Conservation (phyloP, 2,888 invertebrate species). For the Petrophora chlorosata region DNA sequence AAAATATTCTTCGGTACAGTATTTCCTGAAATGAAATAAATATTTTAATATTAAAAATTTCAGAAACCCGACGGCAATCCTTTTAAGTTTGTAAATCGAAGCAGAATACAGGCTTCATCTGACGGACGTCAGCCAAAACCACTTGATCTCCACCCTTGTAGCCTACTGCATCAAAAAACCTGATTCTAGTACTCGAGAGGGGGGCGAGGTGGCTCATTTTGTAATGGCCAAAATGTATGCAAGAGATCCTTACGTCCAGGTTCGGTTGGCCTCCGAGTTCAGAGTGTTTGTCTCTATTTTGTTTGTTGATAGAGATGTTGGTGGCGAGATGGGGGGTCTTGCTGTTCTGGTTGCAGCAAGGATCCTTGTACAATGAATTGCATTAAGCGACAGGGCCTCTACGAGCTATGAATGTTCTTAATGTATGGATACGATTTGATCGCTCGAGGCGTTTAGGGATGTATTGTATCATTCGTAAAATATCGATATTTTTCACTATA, state of each 20-base stretch:
- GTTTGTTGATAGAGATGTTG: constrained; percentile 31
- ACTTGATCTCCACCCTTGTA: constrained; percentile 35
- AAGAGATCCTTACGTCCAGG: constrained; percentile 49
- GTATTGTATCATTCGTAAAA: no score
- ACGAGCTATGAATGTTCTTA: constrained; percentile 73
- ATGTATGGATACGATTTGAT: constrained; percentile 77
- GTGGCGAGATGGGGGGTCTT: constrained; percentile 41
- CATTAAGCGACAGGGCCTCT: constrained; percentile 73
- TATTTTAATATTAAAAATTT: constrained; percentile 57
- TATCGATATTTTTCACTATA: no score
- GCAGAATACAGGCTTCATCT: constrained; percentile 64
- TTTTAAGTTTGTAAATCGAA: constrained; percentile 67
- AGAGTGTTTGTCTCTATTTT: constrained; percentile 34
- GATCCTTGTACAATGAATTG: constrained; percentile 79
- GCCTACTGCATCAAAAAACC: constrained; percentile 38
- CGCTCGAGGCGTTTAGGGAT: constrained; percentile 62
- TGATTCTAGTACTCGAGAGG: constrained; percentile 39
- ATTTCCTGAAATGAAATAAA: constrained; percentile 9
- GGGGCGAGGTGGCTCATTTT: constrained; percentile 41
- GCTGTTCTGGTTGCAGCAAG: constrained; percentile 51
- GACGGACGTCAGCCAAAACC: constrained; percentile 52
- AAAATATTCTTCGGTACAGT: constrained; percentile 10
- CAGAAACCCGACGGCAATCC: constrained; percentile 50
- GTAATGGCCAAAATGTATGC: constrained; percentile 56
- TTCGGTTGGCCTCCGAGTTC: constrained; percentile 42